These are phyloP conservation scores for Heteromurus nitidus DNA, from an alignment of 2,888 invertebrate genomes.

Conservation along the genomic window DNA sequence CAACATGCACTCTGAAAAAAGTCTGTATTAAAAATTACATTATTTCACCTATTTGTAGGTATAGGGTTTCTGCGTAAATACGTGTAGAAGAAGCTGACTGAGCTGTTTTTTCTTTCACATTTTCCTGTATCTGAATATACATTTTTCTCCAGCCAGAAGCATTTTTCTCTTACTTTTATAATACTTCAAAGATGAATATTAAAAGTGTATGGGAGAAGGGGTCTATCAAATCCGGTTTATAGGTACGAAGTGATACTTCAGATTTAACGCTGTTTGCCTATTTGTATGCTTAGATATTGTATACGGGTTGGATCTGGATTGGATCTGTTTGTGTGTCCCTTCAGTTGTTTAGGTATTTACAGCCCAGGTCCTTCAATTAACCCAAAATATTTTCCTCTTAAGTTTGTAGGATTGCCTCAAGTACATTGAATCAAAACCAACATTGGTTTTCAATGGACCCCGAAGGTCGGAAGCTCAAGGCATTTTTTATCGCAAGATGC, in stretches of 20 bases:
- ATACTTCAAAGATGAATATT: constrained; percentile 18
- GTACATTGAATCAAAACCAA: constrained; percentile 29
- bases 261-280: neutral
- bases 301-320: neutral
- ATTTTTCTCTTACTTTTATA: too few relatives aligned
- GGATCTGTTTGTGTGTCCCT: neutral
- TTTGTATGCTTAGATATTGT: neutral
- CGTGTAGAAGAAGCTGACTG: too few relatives aligned
- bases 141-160: too few relatives aligned
- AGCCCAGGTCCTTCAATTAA: neutral
- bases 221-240: too few relatives aligned
- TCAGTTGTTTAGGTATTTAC: constrained; percentile 38
- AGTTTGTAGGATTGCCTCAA: neutral
- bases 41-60: too few relatives aligned
- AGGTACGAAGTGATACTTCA: too few relatives aligned
- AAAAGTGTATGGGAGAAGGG: neutral
- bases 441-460: constrained; percentile 15
- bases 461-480: constrained; percentile 12
- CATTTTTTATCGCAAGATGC: too few relatives aligned
- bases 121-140: too few relatives aligned
- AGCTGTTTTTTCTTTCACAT: too few relatives aligned
- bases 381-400: neutral
- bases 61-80: too few relatives aligned
- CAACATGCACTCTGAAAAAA: too few relatives aligned
- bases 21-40: too few relatives aligned